Base-by-base conservation (phyloP, 2,888 invertebrate species). In the Yponomeuta malinellus region DNA sequence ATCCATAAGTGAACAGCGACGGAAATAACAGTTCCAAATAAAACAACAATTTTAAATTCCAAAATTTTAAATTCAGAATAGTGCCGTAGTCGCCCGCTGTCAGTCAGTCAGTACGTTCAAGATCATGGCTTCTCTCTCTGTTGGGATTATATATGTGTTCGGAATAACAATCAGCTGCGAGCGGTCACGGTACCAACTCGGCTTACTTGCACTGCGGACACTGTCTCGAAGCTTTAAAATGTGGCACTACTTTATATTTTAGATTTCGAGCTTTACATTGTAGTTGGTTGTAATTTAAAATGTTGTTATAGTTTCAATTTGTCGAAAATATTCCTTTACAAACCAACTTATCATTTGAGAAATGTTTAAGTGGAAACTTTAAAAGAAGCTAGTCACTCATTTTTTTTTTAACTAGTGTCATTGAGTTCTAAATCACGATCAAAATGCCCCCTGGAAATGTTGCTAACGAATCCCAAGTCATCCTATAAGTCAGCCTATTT, bases 91-190 rank as follows among this genome's bases (percentile, higher is more conserved):
- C 84, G 84, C 78, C 81, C 79, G 52, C 73, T 52, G 72, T 69
- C 72, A 59, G 52, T 43, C 43, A 68, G 52, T 72, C 71, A 70
- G 23, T 72, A 73, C 81, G 83, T 83, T 85, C 83, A 88, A 89
- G 88, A 88, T 88, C 87, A 87, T 78, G 86, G 84, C 52, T 59
- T 1, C 52, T 83, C 86, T 83, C 81, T 82, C 81, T 76, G 78
- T 74, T 77, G 79, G 83, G 85, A 88, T 88, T 87, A 86, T 82
- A 83, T 84, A 84, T 86, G 87, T 84, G 85, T 79, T 75, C 77
- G 77, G 88, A 87, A 88, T 88, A 82, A 82, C 85, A 89, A 88
- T 86, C 83, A 86, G 83, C 78, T 69, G 29, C 10, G 33, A 70
- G 63, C 31, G 29, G 48, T 10, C 68, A 23, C 33, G n/a, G 48